Base-by-base conservation (phyloP, 1,140 invertebrate genomes). In the Eciton burchellii region DNA sequence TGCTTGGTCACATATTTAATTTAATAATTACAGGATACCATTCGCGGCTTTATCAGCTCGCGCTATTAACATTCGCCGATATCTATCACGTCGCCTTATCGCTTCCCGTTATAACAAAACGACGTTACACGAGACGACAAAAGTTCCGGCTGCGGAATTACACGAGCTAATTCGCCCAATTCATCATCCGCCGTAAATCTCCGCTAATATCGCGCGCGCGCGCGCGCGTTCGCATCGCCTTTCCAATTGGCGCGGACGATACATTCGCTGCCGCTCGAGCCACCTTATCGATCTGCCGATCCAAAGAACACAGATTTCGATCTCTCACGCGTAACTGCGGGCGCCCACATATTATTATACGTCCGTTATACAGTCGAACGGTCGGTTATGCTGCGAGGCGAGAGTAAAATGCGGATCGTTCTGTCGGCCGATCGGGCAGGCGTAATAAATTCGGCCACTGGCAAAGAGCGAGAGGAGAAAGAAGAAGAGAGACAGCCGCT, bases 401-500 rank as follows among this genome's bases (percentile, higher is more conserved):
- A n/a, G 66, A 70, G 41, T 12, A 77, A 47, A 77, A 70, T 68
- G 41, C 41, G 8, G 8, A 43, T 24, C 12, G 43, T 79, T 79
- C 24, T 35, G 41, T 29, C 41, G 45, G 35, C 8, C 63, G 49
- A 57, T 35, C 26, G 57, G 26, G 43, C 4, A 6, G 9, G n/a
- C 63, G 49, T 70, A 70, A 79, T 77, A 77, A 68, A 77, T 79
- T 72, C 43, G 68, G 43, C 3, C 19, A 54, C n/a, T n/a, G 54
- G 4, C 26, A 21, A 41, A 77, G 19, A 66, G 74, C 16, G 35
- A 74, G 60, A 47, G 19, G 8, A 21, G 29, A 56, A 66, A 66
- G 70, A 56, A 29, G 5, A 24, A 14, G 24, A 19, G 2, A 49
- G 43, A 52, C 16, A 9, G 11, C 26, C 59, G 9, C 19, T 29